Evolutionary conservation across 2,797 vertebrate genomes (phyloP).

Genomic region (Anguilla megastoma): DNA sequence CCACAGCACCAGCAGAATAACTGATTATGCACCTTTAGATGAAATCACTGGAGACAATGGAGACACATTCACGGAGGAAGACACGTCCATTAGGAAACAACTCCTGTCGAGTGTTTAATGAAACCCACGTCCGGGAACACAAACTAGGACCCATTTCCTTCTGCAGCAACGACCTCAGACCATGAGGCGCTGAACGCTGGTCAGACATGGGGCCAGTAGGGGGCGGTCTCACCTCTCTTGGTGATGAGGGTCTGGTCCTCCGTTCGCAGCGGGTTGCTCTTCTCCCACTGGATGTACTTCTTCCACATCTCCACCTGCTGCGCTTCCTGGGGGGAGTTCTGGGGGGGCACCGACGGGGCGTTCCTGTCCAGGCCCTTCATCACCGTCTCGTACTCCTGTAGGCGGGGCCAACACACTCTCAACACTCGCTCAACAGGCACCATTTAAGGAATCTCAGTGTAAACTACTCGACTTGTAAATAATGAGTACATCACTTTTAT

Average conservation of each 20-base stretch:
- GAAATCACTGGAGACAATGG: neutral
- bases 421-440: neutral
- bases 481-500: neutral
- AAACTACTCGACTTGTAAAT: neutral
- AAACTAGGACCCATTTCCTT: neutral
- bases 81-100: neutral
- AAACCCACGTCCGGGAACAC: neutral
- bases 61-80: neutral
- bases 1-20: neutral
- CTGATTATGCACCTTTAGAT: neutral
- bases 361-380: constrained; percentile 98
- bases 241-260: constrained; percentile 99
- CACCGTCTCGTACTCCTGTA: constrained; percentile 96
- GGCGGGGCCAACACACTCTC: constrained; percentile 15
- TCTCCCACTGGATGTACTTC: constrained; percentile 99
- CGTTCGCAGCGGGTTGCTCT: constrained; percentile 95
- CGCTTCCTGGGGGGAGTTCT: constrained; percentile 96
- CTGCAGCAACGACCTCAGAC: neutral
- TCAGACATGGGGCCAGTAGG: neutral
- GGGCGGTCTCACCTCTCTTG: constrained; percentile 84
- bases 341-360: constrained; percentile 94
- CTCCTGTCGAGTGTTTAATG: neutral
- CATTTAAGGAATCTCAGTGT: neutral
- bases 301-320: constrained; percentile 99
- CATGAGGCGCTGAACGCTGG: neutral